Conservation (phyloP, 2,888 invertebrate genomes). For the Sericinus montela region DNA sequence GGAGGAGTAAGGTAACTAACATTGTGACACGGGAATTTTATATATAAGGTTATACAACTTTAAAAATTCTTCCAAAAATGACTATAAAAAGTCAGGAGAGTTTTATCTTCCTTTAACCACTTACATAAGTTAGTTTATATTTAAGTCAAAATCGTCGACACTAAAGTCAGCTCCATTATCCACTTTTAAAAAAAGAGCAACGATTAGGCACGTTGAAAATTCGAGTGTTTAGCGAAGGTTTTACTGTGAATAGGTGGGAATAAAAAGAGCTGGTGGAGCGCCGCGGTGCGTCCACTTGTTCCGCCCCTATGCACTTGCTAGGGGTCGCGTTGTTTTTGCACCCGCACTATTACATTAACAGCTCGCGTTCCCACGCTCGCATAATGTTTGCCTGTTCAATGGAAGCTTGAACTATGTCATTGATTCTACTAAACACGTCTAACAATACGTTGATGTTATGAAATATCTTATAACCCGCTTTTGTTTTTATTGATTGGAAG, state of each 20-base stretch:
- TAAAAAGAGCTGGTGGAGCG: constrained; percentile 23
- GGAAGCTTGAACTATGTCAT: constrained; percentile 31
- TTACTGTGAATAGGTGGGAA: constrained; percentile 22
- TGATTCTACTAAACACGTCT: not conserved
- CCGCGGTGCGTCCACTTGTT: constrained; percentile 60
- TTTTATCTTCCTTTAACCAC: not conserved
- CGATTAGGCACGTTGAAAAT: constrained; percentile 16
- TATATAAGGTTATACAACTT: too few relatives aligned
- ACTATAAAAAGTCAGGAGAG: constrained; percentile 1
- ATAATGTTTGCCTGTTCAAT: constrained; percentile 47
- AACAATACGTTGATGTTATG: not conserved
- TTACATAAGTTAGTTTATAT: not conserved
- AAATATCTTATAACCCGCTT: too few relatives aligned
- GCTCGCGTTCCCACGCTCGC: constrained; percentile 59
- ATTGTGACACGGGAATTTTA: too few relatives aligned
- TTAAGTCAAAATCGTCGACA: not conserved
- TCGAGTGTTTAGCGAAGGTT: constrained; percentile 23
- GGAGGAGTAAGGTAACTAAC: too few relatives aligned
- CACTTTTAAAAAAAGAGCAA: constrained; percentile 20
- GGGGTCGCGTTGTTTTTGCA: constrained; percentile 64
- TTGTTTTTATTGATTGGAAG: too few relatives aligned
- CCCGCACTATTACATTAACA: constrained; percentile 53
- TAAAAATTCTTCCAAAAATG: too few relatives aligned
- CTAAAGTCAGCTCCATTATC: constrained; percentile 5
- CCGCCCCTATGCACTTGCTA: constrained; percentile 75